phyloP scores from a whole-genome alignment of 2,113 vertebrate genomes.

The Anas platyrhynchos region DNA sequence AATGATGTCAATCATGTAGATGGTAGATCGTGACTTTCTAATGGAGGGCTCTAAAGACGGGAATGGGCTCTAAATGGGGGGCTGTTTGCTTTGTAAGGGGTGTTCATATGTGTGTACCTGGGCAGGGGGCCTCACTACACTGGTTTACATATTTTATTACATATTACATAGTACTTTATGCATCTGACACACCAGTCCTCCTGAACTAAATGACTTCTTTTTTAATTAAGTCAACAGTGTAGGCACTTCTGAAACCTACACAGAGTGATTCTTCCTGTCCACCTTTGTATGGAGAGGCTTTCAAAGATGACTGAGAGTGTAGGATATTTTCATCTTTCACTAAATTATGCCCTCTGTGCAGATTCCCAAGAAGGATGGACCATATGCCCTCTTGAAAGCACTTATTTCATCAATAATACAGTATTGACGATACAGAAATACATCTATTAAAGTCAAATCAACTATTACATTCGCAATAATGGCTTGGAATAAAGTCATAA shows the following conservation, averaged over 20 bases:
- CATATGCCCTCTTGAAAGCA: not conserved
- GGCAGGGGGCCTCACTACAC: accelerated
- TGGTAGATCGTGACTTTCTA: not conserved
- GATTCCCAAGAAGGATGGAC: not conserved
- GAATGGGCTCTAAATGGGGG: not conserved
- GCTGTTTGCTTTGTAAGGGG: not conserved
- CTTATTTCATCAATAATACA: not conserved
- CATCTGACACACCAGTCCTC: not conserved
- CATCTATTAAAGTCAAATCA: not conserved
- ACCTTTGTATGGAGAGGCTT: not conserved
- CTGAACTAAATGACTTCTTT: not conserved
- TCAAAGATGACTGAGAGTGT: not conserved
- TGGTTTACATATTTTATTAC: not conserved
- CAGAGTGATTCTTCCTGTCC: not conserved
- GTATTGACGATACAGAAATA: not conserved
- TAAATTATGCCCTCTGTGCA: not conserved
- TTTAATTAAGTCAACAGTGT: not conserved
- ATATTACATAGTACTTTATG: not conserved
- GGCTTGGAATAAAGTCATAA: not conserved
- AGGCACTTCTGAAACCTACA: not conserved
- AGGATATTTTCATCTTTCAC: not conserved
- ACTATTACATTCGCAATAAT: not conserved
- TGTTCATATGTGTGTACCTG: too few species aligned
- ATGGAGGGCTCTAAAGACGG: not conserved
- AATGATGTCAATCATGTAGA: not conserved